Evolutionary conservation across 2,113 vertebrate species (phyloP).

Genomic region (Cricetomys ansorgei): DNA sequence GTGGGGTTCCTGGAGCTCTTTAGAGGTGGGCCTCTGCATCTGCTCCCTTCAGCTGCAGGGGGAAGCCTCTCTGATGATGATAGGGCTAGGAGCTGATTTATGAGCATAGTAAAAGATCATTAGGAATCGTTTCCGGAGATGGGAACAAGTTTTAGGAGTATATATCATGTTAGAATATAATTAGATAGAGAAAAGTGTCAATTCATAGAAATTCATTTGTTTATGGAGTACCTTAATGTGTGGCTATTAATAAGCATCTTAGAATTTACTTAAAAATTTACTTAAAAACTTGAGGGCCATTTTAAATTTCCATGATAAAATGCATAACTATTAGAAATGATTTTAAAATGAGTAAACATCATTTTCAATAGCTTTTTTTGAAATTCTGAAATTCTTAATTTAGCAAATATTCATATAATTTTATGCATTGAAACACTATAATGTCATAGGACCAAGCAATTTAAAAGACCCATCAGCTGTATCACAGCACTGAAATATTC

Average conservation of each 20-base stretch:
- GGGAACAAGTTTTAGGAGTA: neutral
- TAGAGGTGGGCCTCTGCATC: no score
- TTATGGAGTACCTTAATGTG: neutral
- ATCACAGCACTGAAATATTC: neutral
- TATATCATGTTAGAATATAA: neutral
- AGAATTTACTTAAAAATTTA: neutral
- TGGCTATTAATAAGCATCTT: neutral
- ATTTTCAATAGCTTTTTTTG: neutral
- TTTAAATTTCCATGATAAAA: neutral
- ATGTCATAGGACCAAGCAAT: neutral
- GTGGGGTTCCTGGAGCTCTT: no score
- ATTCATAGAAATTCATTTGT: neutral
- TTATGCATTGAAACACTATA: neutral
- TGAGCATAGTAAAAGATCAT: no score
- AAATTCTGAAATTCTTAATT: neutral
- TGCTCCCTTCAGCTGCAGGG: no score
- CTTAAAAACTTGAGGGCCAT: neutral
- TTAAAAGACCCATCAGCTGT: neutral
- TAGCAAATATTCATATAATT: neutral
- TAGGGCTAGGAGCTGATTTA: no score
- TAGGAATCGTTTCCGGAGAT: no score
- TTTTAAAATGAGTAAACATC: neutral
- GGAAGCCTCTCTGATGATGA: no score
- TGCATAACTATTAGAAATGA: neutral
- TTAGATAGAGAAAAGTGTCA: neutral